Evolutionary conservation across 1,140 invertebrate species (phyloP), one percentile per base, ranked within the genome.

Genomic region (Musca vetustissima): DNA sequence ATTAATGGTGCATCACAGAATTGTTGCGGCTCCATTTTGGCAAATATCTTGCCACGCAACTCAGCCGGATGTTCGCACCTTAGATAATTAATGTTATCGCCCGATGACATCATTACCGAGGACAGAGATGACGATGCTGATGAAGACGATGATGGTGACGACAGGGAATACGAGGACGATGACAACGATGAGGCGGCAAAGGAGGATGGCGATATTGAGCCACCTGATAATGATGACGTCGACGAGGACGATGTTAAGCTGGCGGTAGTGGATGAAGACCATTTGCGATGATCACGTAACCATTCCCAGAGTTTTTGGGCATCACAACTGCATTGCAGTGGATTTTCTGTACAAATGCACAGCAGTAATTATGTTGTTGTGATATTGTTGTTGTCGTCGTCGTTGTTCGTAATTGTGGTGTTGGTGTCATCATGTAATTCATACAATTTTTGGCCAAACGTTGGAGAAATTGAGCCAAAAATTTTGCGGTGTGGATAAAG

Each of bases 301-400:
- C 93, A 95, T 84, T 91, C 90, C 93, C 93, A 95, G 14, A 94
- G 84, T 74, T 93, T 91, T 84, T 94, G 91, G 36, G 92, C 89
- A 72, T 93, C 91, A 79, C 93, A 94, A 72, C 89, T 90, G 79
- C 93, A 94, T 67, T 89, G 87, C 68, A 94, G 83, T 43, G 93
- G 93, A 83, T 95, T 94, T 75, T 93, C 93, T 95, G 85, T 24
- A 15, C n/a, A 57, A 43, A 43, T 43, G 11, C 7, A 43, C 36
- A 6, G n/a, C n/a, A n/a, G n/a, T n/a, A n/a, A n/a, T n/a, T 17
- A 59, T 1, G 25, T 28, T 25, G 36, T 43, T 6, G 36, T 43
- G 28, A 28, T 28, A 8, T 28, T 1, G 25, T 28, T 25, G 36
- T 43, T 43, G 36, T 43, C 13, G 36, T 43, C 13, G 4, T 43